Evolutionary conservation across 2,113 vertebrate genomes (phyloP), one percentile per base, ranked within the genome.

Genomic region (Lepisosteus osseus): DNA sequence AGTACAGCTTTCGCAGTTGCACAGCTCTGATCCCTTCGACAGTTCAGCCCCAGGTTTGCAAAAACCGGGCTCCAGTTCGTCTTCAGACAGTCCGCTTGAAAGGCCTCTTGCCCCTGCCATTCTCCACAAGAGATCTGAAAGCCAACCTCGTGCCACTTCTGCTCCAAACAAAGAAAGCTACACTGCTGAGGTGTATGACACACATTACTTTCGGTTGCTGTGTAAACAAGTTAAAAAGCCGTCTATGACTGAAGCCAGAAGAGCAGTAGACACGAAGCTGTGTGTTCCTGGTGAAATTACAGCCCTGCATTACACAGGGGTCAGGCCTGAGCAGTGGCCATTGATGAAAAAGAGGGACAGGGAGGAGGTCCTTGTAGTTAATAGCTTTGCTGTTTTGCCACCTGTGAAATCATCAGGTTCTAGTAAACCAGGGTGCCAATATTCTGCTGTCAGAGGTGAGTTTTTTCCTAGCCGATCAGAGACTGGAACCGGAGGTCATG

Each of bases 311-410:
- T 11, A 67, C 8, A 45, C 14, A 8, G 59, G 62, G 43, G 59
- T 76, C 8, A 51, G 67, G 12, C 51, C 73, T 14, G 4, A 64
- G 45, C 74, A 79, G 40, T 74, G 72, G 67, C 69, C 59, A 2
- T 17, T 70, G n/a, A 29, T 65, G 1, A 79, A 73, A 9, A 78
- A 73, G 63, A 82, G 43, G 0, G 42, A 67, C 11, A 69, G 4
- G 6, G 71, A 45, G 2, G 81, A 80, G 13, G 73, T 29, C 2
- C 72, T 85, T 68, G 83, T 83, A 9, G 80, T 88, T 55, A 86
- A 76, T 76, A 90, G 71, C 70, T 79, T 89, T 11, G 71, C 80
- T 17, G 83, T 89, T 72, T 75, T 91, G 56, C 90, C 90, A 8
- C 86, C 86, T 0, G 83, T 91, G n/a, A 80, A 76, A 71, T 54